These are phyloP conservation scores for Leptinotarsa peninsularis DNA, from an alignment of 2,888 invertebrate species.

Conservation along the genomic window DNA sequence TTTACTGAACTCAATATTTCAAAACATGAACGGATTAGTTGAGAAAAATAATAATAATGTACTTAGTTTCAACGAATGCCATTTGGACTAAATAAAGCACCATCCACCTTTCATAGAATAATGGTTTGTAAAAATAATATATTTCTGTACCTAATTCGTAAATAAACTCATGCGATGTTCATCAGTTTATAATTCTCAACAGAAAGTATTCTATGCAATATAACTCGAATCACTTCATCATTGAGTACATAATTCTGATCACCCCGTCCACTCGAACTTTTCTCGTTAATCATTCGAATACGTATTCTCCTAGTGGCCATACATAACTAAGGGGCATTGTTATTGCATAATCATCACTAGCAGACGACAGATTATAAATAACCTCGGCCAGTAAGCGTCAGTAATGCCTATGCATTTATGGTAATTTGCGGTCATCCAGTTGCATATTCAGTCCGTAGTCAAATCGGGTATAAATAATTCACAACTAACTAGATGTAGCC, in stretches of 20 bases:
- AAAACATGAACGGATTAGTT: no score
- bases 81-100: not conserved
- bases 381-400: not conserved
- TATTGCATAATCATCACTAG: slow-evolving; percentile 19
- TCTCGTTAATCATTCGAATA: not conserved
- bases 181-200: no score
- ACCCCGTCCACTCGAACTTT: not conserved
- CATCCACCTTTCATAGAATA: not conserved
- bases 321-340: slow-evolving; percentile 14
- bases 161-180: no score
- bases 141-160: no score
- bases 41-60: no score
- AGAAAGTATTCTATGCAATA: no score
- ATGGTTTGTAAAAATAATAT: not conserved
- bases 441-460: slow-evolving; percentile 55
- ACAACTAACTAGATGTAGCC: slow-evolving; percentile 24
- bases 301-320: slow-evolving; percentile 5
- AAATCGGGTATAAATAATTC: slow-evolving; percentile 53
- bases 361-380: slow-evolving; percentile 24
- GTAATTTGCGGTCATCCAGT: slow-evolving; percentile 50
- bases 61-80: not conserved
- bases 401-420: slow-evolving; percentile 57
- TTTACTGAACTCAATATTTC: no score
- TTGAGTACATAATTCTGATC: no score
- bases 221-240: no score